phyloP scores from a whole-genome alignment of 2,888 invertebrate genomes.

The Spodoptera exigua region DNA sequence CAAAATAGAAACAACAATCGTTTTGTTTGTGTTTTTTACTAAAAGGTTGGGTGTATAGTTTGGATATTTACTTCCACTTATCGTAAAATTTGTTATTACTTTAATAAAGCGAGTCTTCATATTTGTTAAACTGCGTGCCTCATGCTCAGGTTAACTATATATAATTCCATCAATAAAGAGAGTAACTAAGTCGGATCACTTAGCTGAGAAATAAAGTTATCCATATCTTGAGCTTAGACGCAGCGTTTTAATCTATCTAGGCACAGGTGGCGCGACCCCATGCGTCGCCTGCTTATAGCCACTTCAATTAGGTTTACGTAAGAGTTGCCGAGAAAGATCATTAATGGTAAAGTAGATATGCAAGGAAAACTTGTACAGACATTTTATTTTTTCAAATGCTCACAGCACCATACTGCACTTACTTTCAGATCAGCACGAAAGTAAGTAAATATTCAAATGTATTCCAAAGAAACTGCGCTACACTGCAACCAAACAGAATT shows the following conservation, averaged over 20 bases:
- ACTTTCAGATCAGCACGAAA: slow-evolving; percentile 37
- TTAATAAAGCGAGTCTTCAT: too few relatives aligned
- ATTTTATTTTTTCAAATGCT: too few relatives aligned
- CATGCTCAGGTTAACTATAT: too few relatives aligned
- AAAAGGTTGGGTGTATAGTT: too few relatives aligned
- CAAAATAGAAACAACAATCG: not conserved
- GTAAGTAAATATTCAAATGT: slow-evolving; percentile 42
- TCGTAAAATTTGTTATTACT: too few relatives aligned
- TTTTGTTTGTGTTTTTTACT: not conserved
- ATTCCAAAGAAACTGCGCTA: slow-evolving; percentile 17
- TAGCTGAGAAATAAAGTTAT: too few relatives aligned
- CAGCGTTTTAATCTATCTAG: slow-evolving; percentile 2
- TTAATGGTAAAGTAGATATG: slow-evolving; percentile 1
- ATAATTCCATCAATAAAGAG: too few relatives aligned
- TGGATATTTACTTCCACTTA: too few relatives aligned
- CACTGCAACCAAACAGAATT: slow-evolving; percentile 11
- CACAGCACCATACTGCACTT: slow-evolving; percentile 8
- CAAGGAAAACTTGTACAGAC: too few relatives aligned
- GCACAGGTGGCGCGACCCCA: not conserved
- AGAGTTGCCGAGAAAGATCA: not conserved
- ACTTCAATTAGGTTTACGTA: slow-evolving; percentile 9
- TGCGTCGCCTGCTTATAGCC: not conserved
- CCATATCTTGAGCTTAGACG: too few relatives aligned
- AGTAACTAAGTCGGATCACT: too few relatives aligned
- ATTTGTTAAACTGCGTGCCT: too few relatives aligned